phyloP scores from a whole-genome alignment of 2,888 invertebrate species.

The Pediacus dermestoides region DNA sequence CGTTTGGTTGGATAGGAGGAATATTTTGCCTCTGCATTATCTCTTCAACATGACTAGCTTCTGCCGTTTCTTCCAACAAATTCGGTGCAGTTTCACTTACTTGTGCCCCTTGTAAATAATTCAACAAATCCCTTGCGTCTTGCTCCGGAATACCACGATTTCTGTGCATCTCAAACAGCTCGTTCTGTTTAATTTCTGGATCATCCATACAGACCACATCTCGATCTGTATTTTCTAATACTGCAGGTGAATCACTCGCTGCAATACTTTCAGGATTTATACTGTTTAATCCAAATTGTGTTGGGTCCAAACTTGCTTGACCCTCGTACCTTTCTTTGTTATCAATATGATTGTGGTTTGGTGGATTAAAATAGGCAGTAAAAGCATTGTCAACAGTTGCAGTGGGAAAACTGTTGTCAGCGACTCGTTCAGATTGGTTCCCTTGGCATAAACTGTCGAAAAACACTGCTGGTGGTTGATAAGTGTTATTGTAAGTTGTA shows the following conservation, averaged over 20 bases:
- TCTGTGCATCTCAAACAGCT: conserved; percentile 26
- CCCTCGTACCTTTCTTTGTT: conserved; percentile 14
- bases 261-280: no score
- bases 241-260: no score
- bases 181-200: conserved; percentile 34
- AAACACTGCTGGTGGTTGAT: conserved; percentile 25
- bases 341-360: not conserved
- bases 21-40: no score
- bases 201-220: conserved; percentile 29
- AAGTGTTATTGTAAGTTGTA: conserved; percentile 17
- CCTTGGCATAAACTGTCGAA: conserved; percentile 33
- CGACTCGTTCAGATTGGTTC: conserved; percentile 8
- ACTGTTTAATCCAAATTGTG: no score
- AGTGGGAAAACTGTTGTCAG: not conserved
- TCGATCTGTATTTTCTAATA: conserved; percentile 12
- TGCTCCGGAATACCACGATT: conserved; percentile 18
- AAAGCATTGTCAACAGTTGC: conserved; percentile 5
- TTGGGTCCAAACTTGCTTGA: conserved; percentile 16
- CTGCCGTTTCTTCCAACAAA: no score
- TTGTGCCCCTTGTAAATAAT: conserved; percentile 21
- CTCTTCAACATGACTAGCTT: no score
- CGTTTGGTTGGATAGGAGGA: no score
- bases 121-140: conserved; percentile 19
- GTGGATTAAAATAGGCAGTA: conserved; percentile 20
- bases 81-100: conserved; percentile 3